Evolutionary conservation across 2,797 vertebrate species (phyloP), one percentile per base, ranked within the genome.

Genomic region (Mus spretus): DNA sequence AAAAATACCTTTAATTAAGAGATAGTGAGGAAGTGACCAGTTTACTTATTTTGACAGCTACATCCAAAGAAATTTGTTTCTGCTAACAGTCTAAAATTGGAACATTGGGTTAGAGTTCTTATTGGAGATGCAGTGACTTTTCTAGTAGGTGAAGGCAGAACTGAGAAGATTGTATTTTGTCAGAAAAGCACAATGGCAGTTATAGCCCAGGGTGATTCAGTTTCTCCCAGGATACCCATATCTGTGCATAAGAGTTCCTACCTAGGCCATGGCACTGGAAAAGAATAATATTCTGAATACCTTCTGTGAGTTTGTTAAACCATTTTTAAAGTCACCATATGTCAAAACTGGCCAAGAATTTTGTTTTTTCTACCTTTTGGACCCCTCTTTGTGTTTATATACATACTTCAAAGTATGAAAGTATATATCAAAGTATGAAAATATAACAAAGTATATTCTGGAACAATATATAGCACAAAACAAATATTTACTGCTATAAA

Each of bases 1-100:
- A 47, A 92, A 97, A 96, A 95, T 91, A 86, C 57, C 40, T 26
- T 90, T 93, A 89, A 85, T 61, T 89, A 67, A 84, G n/a, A 85
- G 50, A 77, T 75, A 88, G 44, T 90, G 34, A 95, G 9, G 26
- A 93, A 57, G 57, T 67, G n/a, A 92, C 57, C 40, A 84, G 53
- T 28, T 92, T 96, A 28, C 47, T 26, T 26, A 86, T 6, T 95
- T 92, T 55, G 55, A 90, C 37, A 80, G 26, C 75, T 75, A 6
- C 24, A 89, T 6, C 24, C 20, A 40, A 96, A 57, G 63, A 90
- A 92, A 90, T 40, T 92, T 3, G 3, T 93, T 95, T 93, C 44
- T 96, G 47, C 91, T 90, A 85, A 94, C 4, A 83, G 15, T 4
- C 44, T 77, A 83, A 92, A 26, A 89, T 80, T 61, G 79, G 67